phyloP scores from a whole-genome alignment of 2,113 vertebrate species.

The Oceanodroma tethys region DNA sequence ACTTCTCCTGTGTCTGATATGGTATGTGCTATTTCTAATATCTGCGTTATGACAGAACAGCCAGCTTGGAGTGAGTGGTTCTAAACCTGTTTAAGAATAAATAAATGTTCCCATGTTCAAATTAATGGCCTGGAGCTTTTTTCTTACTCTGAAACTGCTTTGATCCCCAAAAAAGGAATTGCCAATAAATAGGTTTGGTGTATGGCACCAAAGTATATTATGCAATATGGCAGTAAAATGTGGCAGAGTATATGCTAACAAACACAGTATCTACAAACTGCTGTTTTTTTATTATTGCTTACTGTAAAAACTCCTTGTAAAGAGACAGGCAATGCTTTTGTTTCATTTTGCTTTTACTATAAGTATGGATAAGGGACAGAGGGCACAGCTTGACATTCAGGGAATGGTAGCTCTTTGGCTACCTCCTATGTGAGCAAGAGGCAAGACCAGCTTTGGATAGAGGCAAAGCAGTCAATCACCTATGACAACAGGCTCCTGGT shows the following conservation, averaged over 20 bases:
- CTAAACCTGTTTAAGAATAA: background rate
- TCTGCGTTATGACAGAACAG: background rate
- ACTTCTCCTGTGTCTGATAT: rapidly evolving
- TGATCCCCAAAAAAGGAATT: background rate
- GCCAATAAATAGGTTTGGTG: background rate
- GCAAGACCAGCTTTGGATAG: background rate
- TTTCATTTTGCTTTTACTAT: background rate
- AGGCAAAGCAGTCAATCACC: background rate
- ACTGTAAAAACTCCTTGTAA: background rate
- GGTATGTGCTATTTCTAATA: background rate
- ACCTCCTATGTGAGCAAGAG: background rate
- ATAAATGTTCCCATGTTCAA: background rate
- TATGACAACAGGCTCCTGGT: background rate
- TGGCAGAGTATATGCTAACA: background rate
- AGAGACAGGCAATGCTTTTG: background rate
- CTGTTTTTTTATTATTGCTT: background rate
- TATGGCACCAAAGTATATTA: background rate
- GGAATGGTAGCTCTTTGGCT: background rate
- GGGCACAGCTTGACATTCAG: background rate
- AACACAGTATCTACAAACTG: background rate
- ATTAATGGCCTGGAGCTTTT: background rate
- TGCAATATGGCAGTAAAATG: background rate
- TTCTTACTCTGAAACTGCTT: background rate
- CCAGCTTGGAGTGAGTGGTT: background rate
- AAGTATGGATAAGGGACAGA: background rate